Base-by-base conservation (phyloP, 2,113 vertebrate genomes). In the Brevimyrus niger region DNA sequence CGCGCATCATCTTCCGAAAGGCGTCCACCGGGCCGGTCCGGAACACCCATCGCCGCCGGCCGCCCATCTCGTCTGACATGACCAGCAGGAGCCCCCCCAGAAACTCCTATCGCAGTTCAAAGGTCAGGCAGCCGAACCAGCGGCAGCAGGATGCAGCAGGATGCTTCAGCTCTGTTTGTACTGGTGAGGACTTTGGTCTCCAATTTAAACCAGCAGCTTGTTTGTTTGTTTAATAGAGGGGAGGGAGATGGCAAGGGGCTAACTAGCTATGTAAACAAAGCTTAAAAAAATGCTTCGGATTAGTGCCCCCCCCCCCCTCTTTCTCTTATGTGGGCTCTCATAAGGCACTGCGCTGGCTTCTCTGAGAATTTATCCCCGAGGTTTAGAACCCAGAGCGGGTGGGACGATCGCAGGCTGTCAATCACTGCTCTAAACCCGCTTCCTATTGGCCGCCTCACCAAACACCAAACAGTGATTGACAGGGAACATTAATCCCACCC, bases 161-260 rank as follows among this genome's bases (percentile, higher is more conserved):
- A 89, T 92, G 53, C 58, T 58, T 76, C 89, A 35, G 42, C 85
- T 53, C 88, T 91, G 80, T 95, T 94, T 95, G 94, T 89, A 94
- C 94, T 92, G 73, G 87, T 89, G 86, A 94, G 94, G 94, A 95
- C 95, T 95, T 96, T 95, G 95, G 92, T 91, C 95, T 94, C 91
- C 91, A 92, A 93, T 94, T 93, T 92, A 86, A 92, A 90, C 92
- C 90, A 85, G 50, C 38, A 61, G 31, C 19, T 90, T 80, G 73
- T 80, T 19, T 80, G 35, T 80, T 80, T 80, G 35, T 19, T 80
- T 42, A 80, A 80, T 8, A 11, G 35, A 38, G 31, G 69, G 27
- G 73, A 42, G 10, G 35, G 73, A n/a, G 73, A 10, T 19, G 73
- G 13, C 73, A 38, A 15, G 35, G 31, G 73, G 58, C 1, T 69